phyloP scores from a whole-genome alignment of 2,113 vertebrate genomes.

The Platysteira castanea region DNA sequence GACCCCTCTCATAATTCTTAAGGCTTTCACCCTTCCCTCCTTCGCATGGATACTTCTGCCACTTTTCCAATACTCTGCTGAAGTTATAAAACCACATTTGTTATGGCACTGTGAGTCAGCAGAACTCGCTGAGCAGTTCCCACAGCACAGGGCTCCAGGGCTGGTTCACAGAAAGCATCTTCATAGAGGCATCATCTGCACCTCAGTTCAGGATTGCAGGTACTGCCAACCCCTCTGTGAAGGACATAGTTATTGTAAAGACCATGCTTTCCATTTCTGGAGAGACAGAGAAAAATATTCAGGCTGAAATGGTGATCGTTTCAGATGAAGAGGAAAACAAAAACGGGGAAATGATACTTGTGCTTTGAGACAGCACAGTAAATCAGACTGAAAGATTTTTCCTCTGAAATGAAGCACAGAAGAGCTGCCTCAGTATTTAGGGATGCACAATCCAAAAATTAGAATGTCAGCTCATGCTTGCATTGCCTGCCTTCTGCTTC shows the following conservation, averaged over 20 bases:
- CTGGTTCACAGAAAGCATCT: not conserved
- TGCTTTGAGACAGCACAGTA: not conserved
- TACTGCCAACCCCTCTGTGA: not conserved
- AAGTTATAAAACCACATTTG: not conserved
- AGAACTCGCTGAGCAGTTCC: not conserved
- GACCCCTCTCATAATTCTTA: not conserved
- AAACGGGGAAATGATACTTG: not conserved
- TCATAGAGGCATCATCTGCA: not conserved
- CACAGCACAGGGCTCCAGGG: not conserved
- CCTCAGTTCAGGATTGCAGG: not conserved
- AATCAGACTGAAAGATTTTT: not conserved
- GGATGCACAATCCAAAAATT: not conserved
- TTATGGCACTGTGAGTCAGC: constrained; percentile 29
- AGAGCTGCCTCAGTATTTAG: not conserved
- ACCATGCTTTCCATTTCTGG: not conserved
- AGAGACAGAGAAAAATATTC: not conserved
- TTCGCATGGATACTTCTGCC: not conserved
- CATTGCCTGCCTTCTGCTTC: not conserved
- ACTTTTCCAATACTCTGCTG: not conserved
- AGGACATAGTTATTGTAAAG: not conserved
- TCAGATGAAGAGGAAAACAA: not conserved
- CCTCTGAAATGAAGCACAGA: not conserved
- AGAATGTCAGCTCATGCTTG: not conserved
- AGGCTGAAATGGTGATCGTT: not conserved
- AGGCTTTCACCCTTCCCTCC: not conserved